phyloP scores from a whole-genome alignment of 2,113 vertebrate species.

The Capreolus pygargus region DNA sequence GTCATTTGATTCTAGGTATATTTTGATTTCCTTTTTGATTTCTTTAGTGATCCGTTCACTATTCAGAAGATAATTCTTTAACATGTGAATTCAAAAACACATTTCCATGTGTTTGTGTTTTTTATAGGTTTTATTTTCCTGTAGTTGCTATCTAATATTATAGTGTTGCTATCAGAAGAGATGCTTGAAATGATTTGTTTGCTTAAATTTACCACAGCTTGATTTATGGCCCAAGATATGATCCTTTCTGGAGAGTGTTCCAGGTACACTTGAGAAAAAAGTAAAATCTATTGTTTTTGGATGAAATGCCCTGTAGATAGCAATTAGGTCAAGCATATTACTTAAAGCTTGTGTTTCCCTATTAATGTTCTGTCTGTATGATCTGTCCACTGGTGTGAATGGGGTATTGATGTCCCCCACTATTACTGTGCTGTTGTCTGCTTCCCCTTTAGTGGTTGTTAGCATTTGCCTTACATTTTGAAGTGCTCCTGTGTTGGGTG shows the following conservation, averaged over 20 bases:
- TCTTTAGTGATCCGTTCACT: background rate
- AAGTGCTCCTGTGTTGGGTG: background rate
- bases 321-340: background rate
- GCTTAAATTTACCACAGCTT: background rate
- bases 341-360: background rate
- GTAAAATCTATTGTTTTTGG: background rate
- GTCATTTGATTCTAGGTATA: background rate
- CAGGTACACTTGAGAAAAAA: background rate
- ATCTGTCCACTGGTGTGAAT: background rate
- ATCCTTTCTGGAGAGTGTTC: background rate
- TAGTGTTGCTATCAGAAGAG: background rate
- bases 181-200: background rate
- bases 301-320: background rate
- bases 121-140: background rate
- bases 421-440: background rate
- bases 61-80: background rate
- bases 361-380: background rate
- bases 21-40: background rate
- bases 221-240: background rate
- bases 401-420: background rate
- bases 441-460: background rate
- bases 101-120: background rate
- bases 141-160: background rate
- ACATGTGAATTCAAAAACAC: background rate
- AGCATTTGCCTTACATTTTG: background rate